phyloP scores from a whole-genome alignment of 2,113 vertebrate genomes.

The Pterocles orientalis region DNA sequence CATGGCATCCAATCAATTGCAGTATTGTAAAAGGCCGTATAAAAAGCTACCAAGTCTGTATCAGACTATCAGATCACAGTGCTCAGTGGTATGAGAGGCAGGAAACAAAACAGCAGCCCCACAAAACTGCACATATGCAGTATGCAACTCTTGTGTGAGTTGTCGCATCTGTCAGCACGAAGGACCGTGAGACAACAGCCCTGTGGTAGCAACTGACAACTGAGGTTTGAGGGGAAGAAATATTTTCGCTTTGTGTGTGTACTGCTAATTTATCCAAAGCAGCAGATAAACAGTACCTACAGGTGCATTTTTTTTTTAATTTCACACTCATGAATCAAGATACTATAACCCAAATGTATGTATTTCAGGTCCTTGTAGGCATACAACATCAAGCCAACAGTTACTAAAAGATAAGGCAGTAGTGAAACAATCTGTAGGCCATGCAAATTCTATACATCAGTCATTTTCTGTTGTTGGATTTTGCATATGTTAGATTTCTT shows the following conservation, averaged over 20 bases:
- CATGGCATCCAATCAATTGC: background rate
- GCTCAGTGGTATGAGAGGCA: background rate
- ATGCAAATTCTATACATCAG: background rate
- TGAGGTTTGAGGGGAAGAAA: background rate
- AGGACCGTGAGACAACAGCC: background rate
- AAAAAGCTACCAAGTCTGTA: background rate
- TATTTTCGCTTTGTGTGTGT: background rate
- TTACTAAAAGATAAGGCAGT: background rate
- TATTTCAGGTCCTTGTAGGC: background rate
- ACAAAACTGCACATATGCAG: background rate
- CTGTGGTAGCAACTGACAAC: background rate
- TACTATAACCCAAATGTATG: background rate
- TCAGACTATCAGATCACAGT: background rate
- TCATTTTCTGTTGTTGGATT: background rate
- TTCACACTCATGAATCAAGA: background rate
- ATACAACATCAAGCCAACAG: background rate
- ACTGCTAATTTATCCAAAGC: background rate
- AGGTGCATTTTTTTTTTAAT: background rate
- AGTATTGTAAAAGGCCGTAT: background rate
- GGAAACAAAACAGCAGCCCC: background rate
- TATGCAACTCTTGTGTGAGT: background rate
- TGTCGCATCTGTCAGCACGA: fast-evolving
- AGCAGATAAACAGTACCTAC: background rate
- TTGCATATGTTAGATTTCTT: background rate
- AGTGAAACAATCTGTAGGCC: background rate